Conservation (phyloP, 2,888 invertebrate species). For the Euzetes globulus region DNA sequence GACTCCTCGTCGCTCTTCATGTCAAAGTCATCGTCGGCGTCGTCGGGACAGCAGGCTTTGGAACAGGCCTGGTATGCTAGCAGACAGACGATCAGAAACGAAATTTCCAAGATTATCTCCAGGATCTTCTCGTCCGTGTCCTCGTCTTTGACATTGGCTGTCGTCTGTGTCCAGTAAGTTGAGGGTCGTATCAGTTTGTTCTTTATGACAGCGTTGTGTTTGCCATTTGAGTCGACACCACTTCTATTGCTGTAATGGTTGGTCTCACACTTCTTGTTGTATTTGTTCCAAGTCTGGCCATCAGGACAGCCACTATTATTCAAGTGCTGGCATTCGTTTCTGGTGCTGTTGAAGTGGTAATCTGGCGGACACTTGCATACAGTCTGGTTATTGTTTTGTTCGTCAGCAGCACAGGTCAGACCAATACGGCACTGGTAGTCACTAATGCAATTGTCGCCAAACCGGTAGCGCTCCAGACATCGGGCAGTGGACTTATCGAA, state of each 20-base stretch:
- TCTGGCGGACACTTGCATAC: conserved; percentile 15
- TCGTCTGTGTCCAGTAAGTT: neutral
- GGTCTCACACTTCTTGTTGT: conserved; percentile 25
- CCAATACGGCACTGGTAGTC: neutral
- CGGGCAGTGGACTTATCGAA: neutral
- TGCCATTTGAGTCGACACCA: neutral
- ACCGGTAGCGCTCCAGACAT: neutral
- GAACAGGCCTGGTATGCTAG: conserved; percentile 32
- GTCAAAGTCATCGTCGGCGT: neutral
- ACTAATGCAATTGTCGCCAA: neutral
- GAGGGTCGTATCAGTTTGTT: conserved; percentile 7
- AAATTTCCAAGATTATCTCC: conserved; percentile 31
- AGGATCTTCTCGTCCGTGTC: conserved; percentile 31
- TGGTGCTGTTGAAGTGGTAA: neutral
- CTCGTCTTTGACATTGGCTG: neutral
- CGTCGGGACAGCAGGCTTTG: conserved; percentile 23
- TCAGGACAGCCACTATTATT: conserved; percentile 32
- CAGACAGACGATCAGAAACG: conserved; percentile 30
- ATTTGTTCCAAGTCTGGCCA: conserved; percentile 31
- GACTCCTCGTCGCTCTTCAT: conserved; percentile 33
- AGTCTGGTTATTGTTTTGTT: neutral
- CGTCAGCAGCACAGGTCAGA: conserved; percentile 2
- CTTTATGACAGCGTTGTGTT: neutral
- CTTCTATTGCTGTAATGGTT: conserved; percentile 20
- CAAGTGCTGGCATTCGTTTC: conserved; percentile 14